Percentiles rank a stretch among this genome's conserved stretches.
phyloP scores from a whole-genome alignment of 2,797 vertebrate genomes.

The Bovichtus diacanthus region DNA sequence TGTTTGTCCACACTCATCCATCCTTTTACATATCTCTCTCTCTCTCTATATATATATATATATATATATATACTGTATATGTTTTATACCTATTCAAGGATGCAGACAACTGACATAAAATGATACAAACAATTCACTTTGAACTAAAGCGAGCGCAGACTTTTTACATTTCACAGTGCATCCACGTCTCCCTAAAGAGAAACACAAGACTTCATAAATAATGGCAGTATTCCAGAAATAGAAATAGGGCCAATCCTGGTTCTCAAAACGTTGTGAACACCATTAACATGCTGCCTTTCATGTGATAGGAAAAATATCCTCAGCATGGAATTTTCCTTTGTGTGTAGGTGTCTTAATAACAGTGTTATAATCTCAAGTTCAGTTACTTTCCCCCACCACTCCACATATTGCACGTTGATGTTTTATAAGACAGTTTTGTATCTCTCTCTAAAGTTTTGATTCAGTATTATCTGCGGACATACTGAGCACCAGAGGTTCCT shows the following conservation, averaged over 20 bases:
- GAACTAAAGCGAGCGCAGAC: constrained; percentile 42
- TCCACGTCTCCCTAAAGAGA: constrained; percentile 53
- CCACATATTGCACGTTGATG: background rate
- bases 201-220: constrained; percentile 66
- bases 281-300: constrained; percentile 51
- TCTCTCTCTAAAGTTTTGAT: constrained; percentile 6
- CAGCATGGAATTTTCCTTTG: constrained; percentile 20
- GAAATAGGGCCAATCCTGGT: constrained; percentile 52
- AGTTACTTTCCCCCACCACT: background rate
- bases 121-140: constrained; percentile 46
- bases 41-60: no score
- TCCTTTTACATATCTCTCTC: no score
- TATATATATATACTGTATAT: no score
- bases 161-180: constrained; percentile 42
- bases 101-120: constrained; percentile 9
- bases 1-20: background rate
- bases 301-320: constrained; percentile 31
- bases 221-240: constrained; percentile 68
- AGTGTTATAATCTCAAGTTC: constrained; percentile 3
- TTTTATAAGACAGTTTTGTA: constrained; percentile 16
- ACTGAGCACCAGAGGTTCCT: background rate
- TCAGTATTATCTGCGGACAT: background rate
- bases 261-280: constrained; percentile 52
- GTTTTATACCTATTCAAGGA: constrained; percentile 14
- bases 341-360: constrained; percentile 32